Conservation (phyloP, 2,797 vertebrate species). For the Parauchenoglanis ngamensis region DNA sequence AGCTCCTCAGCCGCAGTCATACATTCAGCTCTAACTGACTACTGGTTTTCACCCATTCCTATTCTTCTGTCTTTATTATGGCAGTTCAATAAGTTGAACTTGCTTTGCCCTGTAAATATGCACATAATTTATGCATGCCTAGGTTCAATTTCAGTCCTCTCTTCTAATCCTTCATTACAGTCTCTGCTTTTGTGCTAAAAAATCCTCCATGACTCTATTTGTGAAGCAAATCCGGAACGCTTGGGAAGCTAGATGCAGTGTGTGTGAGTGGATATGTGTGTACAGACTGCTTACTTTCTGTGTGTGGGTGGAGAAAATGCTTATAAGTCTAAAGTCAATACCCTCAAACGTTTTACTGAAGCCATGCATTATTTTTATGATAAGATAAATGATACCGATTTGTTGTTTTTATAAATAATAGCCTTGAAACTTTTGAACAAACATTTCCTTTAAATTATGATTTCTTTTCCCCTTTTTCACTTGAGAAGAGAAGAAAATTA, state of each 20-base stretch:
- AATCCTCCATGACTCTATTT: slow-evolving; percentile 46
- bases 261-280: slow-evolving; percentile 24
- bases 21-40: slow-evolving; percentile 13
- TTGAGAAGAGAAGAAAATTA: background rate
- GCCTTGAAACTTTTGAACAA: slow-evolving; percentile 13
- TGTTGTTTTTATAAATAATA: slow-evolving; percentile 45
- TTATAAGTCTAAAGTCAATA: slow-evolving; percentile 50
- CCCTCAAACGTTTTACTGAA: slow-evolving; percentile 43
- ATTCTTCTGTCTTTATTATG: slow-evolving; percentile 8
- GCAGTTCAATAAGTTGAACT: background rate
- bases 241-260: slow-evolving; percentile 25
- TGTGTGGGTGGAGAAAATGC: slow-evolving; percentile 46
- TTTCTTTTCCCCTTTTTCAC: background rate
- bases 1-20: background rate
- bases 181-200: slow-evolving; percentile 45
- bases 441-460: slow-evolving; percentile 7
- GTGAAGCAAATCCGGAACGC: slow-evolving; percentile 45
- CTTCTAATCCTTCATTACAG: slow-evolving; percentile 46
- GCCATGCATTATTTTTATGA: slow-evolving; percentile 42
- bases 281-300: slow-evolving; percentile 28
- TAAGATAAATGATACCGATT: slow-evolving; percentile 44
- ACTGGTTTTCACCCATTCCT: background rate
- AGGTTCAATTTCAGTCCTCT: slow-evolving; percentile 15
- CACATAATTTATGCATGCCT: slow-evolving; percentile 24
- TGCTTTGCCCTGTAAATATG: slow-evolving; percentile 18